Conservation (phyloP, 2,797 vertebrate genomes). For the Podarcis lilfordi region DNA sequence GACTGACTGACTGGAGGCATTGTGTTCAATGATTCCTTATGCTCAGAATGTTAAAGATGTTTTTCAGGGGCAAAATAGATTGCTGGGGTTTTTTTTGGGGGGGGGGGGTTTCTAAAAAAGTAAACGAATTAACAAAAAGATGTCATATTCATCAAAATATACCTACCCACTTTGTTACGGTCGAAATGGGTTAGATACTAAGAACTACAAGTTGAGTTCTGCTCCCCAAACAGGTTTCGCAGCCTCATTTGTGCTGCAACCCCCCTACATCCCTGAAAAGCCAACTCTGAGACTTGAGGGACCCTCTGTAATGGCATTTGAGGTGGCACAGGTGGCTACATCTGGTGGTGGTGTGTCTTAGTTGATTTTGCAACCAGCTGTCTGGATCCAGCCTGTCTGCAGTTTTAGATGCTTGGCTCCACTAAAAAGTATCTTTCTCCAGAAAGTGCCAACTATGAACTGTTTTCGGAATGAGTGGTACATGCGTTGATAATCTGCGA, state of each 20-base stretch:
- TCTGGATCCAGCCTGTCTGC: not conserved
- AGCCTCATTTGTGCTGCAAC: not conserved
- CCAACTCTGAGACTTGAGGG: too few species aligned
- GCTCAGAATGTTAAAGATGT: not conserved
- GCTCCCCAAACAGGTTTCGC: fast-evolving
- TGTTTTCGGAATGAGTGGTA: not conserved
- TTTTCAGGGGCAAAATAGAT: not conserved
- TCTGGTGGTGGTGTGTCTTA: not conserved
- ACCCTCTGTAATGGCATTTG: not conserved
- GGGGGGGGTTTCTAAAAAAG: not conserved
- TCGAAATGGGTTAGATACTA: not conserved
- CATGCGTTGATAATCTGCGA: not conserved
- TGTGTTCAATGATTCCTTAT: not conserved
- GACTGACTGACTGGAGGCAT: not conserved
- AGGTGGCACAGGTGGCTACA: too few species aligned
- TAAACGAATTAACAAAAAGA: not conserved
- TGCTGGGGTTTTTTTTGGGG: too few species aligned
- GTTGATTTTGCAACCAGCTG: not conserved
- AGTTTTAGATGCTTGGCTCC: not conserved
- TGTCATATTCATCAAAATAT: not conserved
- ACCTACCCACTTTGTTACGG: not conserved
- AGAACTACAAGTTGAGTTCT: not conserved
- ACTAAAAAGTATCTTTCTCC: not conserved
- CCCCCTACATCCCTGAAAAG: not conserved
- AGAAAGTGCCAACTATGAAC: not conserved